Evolutionary conservation across 2,888 invertebrate genomes (phyloP).

Genomic region (Pelosia muscerda): DNA sequence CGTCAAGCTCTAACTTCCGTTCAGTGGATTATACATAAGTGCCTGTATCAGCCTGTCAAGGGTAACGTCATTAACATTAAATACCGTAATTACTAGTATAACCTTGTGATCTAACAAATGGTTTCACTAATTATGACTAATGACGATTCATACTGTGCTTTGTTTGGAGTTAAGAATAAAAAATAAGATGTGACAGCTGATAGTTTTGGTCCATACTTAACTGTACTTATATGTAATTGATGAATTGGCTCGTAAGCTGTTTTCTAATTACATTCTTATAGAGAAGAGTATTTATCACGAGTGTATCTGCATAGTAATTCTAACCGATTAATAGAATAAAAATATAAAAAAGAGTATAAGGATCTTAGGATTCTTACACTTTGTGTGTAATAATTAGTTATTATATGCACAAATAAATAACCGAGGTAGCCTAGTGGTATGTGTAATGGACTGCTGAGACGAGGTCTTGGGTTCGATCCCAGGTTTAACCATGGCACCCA

Average conservation of each 20-base stretch:
- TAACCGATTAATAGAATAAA: too few species aligned
- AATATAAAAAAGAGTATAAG: too few species aligned
- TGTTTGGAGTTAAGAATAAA: slow-evolving; percentile 38
- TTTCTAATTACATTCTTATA: not conserved
- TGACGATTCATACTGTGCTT: slow-evolving; percentile 37
- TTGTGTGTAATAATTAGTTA: too few species aligned
- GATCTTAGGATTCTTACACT: too few species aligned
- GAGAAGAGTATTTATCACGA: not conserved
- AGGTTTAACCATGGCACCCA: too few species aligned
- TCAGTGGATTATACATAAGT: not conserved
- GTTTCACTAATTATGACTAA: slow-evolving; percentile 50
- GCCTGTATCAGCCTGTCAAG: slow-evolving; percentile 32
- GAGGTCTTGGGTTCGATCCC: too few species aligned
- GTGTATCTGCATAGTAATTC: too few species aligned
- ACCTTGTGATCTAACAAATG: slow-evolving; percentile 46
- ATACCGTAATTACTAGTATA: slow-evolving; percentile 33
- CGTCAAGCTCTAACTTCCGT: not conserved
- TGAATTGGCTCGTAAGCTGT: slow-evolving; percentile 14
- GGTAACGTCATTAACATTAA: slow-evolving; percentile 22
- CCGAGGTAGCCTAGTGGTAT: too few species aligned
- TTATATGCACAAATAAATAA: too few species aligned
- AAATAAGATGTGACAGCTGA: slow-evolving; percentile 29
- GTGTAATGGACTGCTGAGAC: too few species aligned
- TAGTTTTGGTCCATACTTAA: slow-evolving; percentile 26
- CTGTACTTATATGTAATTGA: slow-evolving; percentile 28